These are phyloP conservation scores for Lanius collurio DNA, from an alignment of 2,113 vertebrate genomes.

Conservation along the genomic window DNA sequence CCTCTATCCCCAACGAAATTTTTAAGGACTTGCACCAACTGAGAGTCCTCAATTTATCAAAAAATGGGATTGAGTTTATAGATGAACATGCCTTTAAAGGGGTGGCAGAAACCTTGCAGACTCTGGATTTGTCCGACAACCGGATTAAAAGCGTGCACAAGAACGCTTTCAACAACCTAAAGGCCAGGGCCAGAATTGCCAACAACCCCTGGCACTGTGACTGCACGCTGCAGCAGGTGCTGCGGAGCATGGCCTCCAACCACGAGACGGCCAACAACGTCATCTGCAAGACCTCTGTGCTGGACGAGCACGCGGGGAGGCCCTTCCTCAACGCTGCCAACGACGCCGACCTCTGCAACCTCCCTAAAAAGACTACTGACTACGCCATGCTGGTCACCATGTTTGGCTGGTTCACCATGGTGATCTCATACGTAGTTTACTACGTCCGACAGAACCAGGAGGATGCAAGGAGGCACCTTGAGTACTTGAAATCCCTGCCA, in stretches of 20 bases:
- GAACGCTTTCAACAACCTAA: conserved; percentile 91
- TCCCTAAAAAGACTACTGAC: conserved; percentile 95
- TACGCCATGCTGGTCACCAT: conserved; percentile 99
- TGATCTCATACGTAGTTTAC: conserved; percentile 98
- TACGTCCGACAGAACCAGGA: conserved; percentile 98
- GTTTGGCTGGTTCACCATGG: conserved; percentile 99
- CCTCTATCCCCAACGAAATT: conserved; percentile 90
- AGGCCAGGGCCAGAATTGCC: conserved; percentile 90
- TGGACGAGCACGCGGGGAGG: conserved; percentile 87
- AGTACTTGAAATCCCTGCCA: conserved; percentile 99
- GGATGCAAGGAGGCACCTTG: conserved; percentile 94
- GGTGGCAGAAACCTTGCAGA: conserved; percentile 90
- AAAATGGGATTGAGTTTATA: conserved; percentile 93
- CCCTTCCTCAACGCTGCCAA: conserved; percentile 88
- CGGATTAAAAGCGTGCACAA: conserved; percentile 94
- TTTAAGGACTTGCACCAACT: conserved; percentile 92
- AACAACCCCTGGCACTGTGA: conserved; percentile 99
- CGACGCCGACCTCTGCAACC: conserved; percentile 93
- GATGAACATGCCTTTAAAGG: conserved; percentile 94
- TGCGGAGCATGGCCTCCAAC: conserved; percentile 94
- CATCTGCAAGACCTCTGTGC: conserved; percentile 92
- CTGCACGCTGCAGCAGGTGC: conserved; percentile 94
- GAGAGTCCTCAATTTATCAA: conserved; percentile 95
- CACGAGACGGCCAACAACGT: conserved; percentile 89
- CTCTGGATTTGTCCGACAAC: conserved; percentile 96